These are phyloP conservation scores for Clarias laeviceps DNA, from an alignment of 2,797 vertebrate species.

Conservation along the genomic window DNA sequence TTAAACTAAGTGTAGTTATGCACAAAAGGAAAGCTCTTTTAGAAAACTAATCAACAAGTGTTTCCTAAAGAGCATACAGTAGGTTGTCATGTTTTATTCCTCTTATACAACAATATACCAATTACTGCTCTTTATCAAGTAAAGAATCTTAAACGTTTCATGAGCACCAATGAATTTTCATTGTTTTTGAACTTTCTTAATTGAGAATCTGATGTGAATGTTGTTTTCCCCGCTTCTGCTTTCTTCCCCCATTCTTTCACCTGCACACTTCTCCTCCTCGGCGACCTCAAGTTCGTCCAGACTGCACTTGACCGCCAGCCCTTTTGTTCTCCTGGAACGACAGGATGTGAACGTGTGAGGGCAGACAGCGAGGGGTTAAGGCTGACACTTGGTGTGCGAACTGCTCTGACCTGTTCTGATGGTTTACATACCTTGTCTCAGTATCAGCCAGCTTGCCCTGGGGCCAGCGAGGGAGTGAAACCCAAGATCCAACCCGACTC, in stretches of 20 bases:
- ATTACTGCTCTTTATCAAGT: background rate
- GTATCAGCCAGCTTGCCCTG: slow-evolving; percentile 56
- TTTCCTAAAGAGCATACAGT: background rate
- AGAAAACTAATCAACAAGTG: background rate
- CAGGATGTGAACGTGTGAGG: slow-evolving; percentile 21
- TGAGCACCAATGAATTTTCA: background rate
- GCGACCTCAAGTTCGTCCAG: slow-evolving; percentile 36
- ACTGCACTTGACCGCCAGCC: slow-evolving; percentile 32
- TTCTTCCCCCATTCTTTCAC: background rate
- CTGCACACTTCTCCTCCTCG: background rate
- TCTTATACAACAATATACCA: too few relatives aligned
- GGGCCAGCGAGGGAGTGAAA: slow-evolving; percentile 54
- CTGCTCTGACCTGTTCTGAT: slow-evolving; percentile 59
- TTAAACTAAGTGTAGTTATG: background rate
- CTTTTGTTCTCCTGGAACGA: slow-evolving; percentile 25
- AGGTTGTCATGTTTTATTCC: background rate
- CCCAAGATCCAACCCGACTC: slow-evolving; percentile 38
- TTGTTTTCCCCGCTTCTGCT: background rate
- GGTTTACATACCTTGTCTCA: slow-evolving; percentile 54
- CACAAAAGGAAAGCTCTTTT: background rate
- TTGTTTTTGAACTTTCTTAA: background rate
- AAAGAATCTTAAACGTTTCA: background rate
- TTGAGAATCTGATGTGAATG: slow-evolving; percentile 2
- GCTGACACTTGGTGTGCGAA: slow-evolving; percentile 43
- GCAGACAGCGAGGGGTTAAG: slow-evolving; percentile 58